phyloP scores from a whole-genome alignment of 1,140 invertebrate genomes.

The Periplaneta americana region DNA sequence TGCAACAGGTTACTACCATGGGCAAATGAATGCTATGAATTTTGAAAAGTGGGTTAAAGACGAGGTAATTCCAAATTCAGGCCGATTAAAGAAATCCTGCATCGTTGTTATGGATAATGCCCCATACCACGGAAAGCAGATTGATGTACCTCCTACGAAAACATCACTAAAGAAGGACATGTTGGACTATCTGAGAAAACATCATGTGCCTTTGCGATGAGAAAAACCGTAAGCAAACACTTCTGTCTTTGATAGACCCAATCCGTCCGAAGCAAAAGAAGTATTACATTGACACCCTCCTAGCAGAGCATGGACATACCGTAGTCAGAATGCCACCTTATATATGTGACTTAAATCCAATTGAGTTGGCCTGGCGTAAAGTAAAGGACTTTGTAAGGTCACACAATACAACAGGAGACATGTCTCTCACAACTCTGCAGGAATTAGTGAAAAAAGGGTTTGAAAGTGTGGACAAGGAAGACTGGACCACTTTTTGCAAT shows the following conservation, averaged over 20 bases:
- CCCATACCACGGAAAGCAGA: constrained; percentile 20
- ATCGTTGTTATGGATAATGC: constrained; percentile 26
- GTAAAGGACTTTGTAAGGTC: neutral
- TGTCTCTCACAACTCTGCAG: neutral
- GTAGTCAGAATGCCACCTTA: constrained; percentile 20
- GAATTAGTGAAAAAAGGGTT: neutral
- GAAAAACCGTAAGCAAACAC: neutral
- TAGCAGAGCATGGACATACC: constrained; percentile 13
- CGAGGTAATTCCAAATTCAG: constrained; percentile 14
- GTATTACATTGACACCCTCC: constrained; percentile 11
- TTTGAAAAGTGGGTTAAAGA: constrained; percentile 23
- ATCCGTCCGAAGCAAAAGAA: neutral
- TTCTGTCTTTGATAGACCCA: neutral
- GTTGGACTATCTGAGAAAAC: neutral
- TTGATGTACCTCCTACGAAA: constrained; percentile 8
- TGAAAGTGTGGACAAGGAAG: neutral
- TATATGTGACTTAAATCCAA: constrained; percentile 22
- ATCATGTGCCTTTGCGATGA: neutral
- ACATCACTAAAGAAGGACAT: constrained; percentile 8
- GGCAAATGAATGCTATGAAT: constrained; percentile 21
- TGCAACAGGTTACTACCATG: constrained; percentile 21
- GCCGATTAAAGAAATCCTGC: neutral
- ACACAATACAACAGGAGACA: neutral
- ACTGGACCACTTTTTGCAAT: neutral
- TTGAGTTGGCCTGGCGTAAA: constrained; percentile 13